Percentiles rank a stretch among this genome's conserved stretches.
Evolutionary conservation across 2,113 vertebrate genomes (phyloP).

Genomic region (Dolichallabes microphthalmus): DNA sequence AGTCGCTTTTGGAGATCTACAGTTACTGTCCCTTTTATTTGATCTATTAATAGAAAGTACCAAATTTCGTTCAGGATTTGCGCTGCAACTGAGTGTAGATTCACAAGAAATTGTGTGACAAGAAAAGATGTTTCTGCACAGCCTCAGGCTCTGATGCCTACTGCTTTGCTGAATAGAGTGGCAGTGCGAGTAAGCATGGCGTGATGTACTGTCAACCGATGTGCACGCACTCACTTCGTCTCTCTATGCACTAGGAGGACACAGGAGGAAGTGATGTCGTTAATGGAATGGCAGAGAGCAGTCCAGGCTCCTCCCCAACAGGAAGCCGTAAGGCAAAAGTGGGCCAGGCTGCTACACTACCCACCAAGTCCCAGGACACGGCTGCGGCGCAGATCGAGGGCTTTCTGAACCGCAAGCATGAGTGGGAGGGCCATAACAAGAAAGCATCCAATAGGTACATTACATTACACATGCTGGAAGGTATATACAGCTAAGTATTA

Average conservation of each 20-base stretch:
- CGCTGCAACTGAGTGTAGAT: not conserved
- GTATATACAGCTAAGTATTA: not conserved
- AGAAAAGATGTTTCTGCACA: conserved; percentile 49
- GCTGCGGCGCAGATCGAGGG: conserved; percentile 84
- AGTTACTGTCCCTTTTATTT: not conserved
- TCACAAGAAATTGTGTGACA: not conserved
- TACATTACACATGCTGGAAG: not conserved
- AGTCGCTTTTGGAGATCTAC: not conserved
- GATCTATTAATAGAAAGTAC: not conserved
- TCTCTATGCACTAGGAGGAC: conserved; percentile 60
- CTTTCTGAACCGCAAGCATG: conserved; percentile 89
- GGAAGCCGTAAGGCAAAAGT: conserved; percentile 79
- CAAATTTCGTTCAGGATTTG: not conserved
- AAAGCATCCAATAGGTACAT: conserved; percentile 93
- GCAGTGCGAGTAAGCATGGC: not conserved
- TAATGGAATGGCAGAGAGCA: conserved; percentile 82
- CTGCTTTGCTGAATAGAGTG: conserved; percentile 24
- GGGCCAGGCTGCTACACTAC: conserved; percentile 83
- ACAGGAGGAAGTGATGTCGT: conserved; percentile 79
- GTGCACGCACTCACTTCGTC: not conserved
- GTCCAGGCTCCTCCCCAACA: conserved; percentile 76
- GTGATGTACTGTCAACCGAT: not conserved
- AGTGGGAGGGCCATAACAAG: conserved; percentile 94
- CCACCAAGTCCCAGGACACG: conserved; percentile 79
- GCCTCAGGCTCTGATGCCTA: conserved; percentile 42